Base-by-base conservation (phyloP, 2,888 invertebrate genomes). In the Mechanitis mazaeus region DNA sequence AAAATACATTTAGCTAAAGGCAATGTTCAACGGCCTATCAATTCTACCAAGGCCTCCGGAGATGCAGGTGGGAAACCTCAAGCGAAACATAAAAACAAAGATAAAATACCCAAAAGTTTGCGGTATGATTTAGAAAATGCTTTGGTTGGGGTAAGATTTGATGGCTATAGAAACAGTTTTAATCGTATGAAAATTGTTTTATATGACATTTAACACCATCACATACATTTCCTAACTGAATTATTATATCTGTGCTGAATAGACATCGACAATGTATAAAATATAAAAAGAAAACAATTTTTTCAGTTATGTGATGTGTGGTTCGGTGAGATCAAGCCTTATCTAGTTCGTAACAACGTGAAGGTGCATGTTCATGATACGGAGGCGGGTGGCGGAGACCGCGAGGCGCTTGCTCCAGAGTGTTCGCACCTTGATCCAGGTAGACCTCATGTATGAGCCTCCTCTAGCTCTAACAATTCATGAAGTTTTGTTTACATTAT, bases 251-350 rank as follows among this genome's bases (percentile, higher is more conserved):
- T 1, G 20, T 20, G 20, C 0, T 20, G 20, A 20, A 20, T 20
- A 20, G 20, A 20, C 20, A 20, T 20, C 20, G 20, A 20, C 20
- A 20, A 20, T 20, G 20, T 20, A 20, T 20, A 20, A 20, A 20
- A 20, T 20, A 20, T 20, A 20, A 20, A 20, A 20, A 35, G 6
- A 3, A 35, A 5, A 6, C 6, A 35, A 2, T 35, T 2, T 38
- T 81, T 81, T 58, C 75, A 89, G 90, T 71, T 88, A 59, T 90
- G 91, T 66, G 87, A 90, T 71, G 83, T 87, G 28, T 90, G 90
- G 90, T 90, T 90, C 68, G 86, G 84, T 59, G 87, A 88, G 55
- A 87, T 88, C 64, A 91, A 90, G 71, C 90, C 88, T 54, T 80
- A 87, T 66, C 69, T 90, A 66, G 72, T 87, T 53, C 80, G 79